Base-by-base conservation (phyloP, 1,140 invertebrate species). In the Dysdera silvatica region DNA sequence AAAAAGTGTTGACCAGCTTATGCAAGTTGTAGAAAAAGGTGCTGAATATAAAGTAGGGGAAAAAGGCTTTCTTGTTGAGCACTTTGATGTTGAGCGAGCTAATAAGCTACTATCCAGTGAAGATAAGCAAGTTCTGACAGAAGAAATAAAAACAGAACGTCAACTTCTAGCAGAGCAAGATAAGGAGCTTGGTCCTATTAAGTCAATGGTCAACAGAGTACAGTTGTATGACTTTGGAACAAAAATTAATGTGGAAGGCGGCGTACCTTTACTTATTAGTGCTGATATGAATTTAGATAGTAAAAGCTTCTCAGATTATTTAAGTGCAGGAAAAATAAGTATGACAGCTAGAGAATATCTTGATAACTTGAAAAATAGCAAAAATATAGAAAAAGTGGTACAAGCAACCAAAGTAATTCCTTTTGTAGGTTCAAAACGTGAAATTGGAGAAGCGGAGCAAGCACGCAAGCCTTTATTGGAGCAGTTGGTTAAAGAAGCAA, bases 261-360 rank as follows among this genome's bases (percentile, higher is more conserved):
- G 26, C 31, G 58, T 51, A 35, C 33, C 52, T 5, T 40, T 54
- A 54, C 58, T 60, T 49, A 60, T 48, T 20, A 60, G 24, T 49
- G 43, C 45, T 60, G 58, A 53, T 60, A 60, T 60, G 58, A 51
- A 60, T 32, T 60, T 60, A 49, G 51, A 31, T 33, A 60, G 58
- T 18, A 33, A 60, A 60, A 60, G 51, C 31, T 60, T 60, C 45
- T 23, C 48, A 49, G 49, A 60, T 33, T 26, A 49, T 29, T 37
- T 60, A 60, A 47, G 35, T 49, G 35, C 23, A 53, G 51, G 51
- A 49, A 29, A 58, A 58, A 28, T 58, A 16, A 57, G 35, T 48
- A 57, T 57, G 56, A 60, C 58, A 49, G 58, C 58, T 49, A 60
- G 45, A 31, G 58, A 60, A 60, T 60, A 60, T 60, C 58, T 60